Base-by-base conservation (phyloP, 2,888 invertebrate genomes). In the Poecilobothrus nobilitatus region DNA sequence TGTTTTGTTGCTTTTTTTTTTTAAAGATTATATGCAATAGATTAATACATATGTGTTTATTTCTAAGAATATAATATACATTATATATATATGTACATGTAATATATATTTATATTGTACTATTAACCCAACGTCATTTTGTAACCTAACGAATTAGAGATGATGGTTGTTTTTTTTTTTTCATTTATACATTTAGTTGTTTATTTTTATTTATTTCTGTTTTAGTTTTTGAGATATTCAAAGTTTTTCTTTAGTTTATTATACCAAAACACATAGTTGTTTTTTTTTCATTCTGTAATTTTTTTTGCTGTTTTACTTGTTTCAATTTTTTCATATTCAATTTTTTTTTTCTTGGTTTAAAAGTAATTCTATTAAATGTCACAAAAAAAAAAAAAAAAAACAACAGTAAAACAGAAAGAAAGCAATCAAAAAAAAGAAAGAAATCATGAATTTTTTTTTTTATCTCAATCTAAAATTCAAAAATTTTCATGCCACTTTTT, bases 381-480 rank as follows among this genome's bases (percentile, higher is more conserved):
- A 53, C 53, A 53, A 53, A 53, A 53, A 53, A 53, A 53, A 53
- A 53, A n/a, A 53, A 9, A 53, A 53, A 10, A 44, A n/a, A 53
- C 2, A 53, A 53, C 18, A 53, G 2, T 2, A 18, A 37, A 37
- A 37, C 5, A 37, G 37, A 37, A 37, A 37, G 37, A 37, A 37
- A 37, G 12, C 12, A 10, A 34, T 34, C 34, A 34, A 8, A 34
- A n/a, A 34, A 34, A 34, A 34, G 34, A 34, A 44, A 44, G 44
- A 44, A 53, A 53, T n/a, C 53, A 53, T 53, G 53, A 53, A 53
- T 12, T 53, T 53, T 53, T 53, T 53, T 37, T 37, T 37, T 53
- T 53, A 53, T 53, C 53, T 53, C 53, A 53, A 53, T 53, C 53
- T 53, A 53, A 53, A 53, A 53, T 53, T 53, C 53, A 53, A 53